Conservation (phyloP, 1,140 invertebrate genomes). For the Gonatopus flavifemur region DNA sequence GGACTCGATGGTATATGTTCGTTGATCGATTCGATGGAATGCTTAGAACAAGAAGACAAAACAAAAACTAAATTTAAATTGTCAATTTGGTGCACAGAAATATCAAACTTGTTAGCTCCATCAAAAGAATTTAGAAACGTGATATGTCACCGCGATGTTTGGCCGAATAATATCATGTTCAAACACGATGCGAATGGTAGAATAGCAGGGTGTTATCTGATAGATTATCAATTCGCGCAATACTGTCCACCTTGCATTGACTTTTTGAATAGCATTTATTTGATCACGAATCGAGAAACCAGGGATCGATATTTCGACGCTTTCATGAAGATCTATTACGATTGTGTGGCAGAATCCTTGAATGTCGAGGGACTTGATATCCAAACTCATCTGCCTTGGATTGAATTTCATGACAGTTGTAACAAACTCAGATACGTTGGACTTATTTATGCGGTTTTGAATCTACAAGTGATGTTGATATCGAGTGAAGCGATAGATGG, state of each 20-base stretch:
- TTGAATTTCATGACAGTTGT: slow-evolving; percentile 18
- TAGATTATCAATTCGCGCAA: slow-evolving; percentile 64
- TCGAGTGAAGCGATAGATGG: background rate
- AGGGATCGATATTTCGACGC: slow-evolving; percentile 11
- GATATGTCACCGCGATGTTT: slow-evolving; percentile 64
- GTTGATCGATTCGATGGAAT: slow-evolving; percentile 14
- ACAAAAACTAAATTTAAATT: slow-evolving; percentile 13
- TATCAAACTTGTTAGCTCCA: slow-evolving; percentile 45
- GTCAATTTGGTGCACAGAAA: background rate
- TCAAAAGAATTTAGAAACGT: slow-evolving; percentile 55
- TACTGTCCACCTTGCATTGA: slow-evolving; percentile 60
- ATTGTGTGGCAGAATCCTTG: slow-evolving; percentile 10
- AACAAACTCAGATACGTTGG: background rate
- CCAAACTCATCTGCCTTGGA: slow-evolving; percentile 12
- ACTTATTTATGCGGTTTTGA: slow-evolving; percentile 8
- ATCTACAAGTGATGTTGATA: slow-evolving; percentile 27
- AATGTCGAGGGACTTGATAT: slow-evolving; percentile 13
- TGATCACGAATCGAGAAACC: slow-evolving; percentile 16
- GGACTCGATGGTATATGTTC: background rate
- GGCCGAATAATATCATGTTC: slow-evolving; percentile 66
- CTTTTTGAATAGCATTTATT: slow-evolving; percentile 32
- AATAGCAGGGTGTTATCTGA: slow-evolving; percentile 50
- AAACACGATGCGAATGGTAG: slow-evolving; percentile 48
- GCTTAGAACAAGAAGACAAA: slow-evolving; percentile 3
- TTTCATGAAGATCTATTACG: slow-evolving; percentile 18